A percentile compares a stretch with the other conserved stretches of the same genome.
Evolutionary conservation across 2,888 invertebrate genomes (phyloP).

Genomic region (Trissoscelio sp.): DNA sequence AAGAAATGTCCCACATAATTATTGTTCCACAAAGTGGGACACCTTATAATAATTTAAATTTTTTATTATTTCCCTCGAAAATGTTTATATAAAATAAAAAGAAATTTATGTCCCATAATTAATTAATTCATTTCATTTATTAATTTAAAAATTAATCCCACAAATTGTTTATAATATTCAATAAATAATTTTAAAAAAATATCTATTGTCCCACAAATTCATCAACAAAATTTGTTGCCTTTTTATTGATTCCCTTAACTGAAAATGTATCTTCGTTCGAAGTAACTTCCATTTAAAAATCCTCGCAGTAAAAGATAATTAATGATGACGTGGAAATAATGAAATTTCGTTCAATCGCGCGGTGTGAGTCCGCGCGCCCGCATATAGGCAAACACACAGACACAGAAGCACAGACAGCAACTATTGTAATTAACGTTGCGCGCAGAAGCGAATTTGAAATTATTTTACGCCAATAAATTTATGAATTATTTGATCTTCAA

Average conservation of each 20-base stretch:
- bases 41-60: too few relatives aligned
- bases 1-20: neutral
- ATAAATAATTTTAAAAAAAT: too few relatives aligned
- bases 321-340: conserved; percentile 30
- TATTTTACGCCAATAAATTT: conserved; percentile 57
- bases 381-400: too few relatives aligned
- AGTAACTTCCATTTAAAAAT: neutral
- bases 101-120: too few relatives aligned
- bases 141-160: too few relatives aligned
- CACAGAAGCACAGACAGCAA: too few relatives aligned
- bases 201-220: too few relatives aligned
- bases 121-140: too few relatives aligned
- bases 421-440: conserved; percentile 36
- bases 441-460: conserved; percentile 43
- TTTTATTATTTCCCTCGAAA: too few relatives aligned
- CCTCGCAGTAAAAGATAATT: conserved; percentile 3
- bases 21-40: neutral
- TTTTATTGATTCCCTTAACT: neutral
- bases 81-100: too few relatives aligned
- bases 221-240: neutral
- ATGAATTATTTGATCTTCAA: conserved; percentile 53
- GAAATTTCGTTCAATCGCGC: conserved; percentile 7
- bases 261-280: neutral
- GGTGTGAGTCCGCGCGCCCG: neutral
- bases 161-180: too few relatives aligned